These are phyloP conservation scores for Oryctolagus cuniculus DNA, from an alignment of 2,113 vertebrate species.

Conservation along the genomic window mOryCun1.1 NC_091440.1:47228501-47229000, in stretches of 20 bases:
- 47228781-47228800: neutral
- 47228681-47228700: neutral
- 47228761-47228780: neutral
- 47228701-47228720: too few species aligned
- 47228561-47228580: neutral
- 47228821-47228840: neutral
- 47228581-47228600: neutral
- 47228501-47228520: neutral
- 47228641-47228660: neutral
- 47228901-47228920: neutral
- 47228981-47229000: neutral
- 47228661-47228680: neutral
- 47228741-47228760: neutral
- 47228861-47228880: neutral
- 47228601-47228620: neutral
- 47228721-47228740: neutral
- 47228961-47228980: neutral
- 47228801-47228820: neutral
- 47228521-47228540: neutral
- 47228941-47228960: neutral
- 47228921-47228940: neutral
- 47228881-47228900: neutral
- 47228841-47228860: neutral
- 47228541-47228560: neutral
- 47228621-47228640: neutral